A percentile compares a stretch with the other conserved stretches of the same genome.
Conservation (phyloP, 2,797 vertebrate species). For the Tokudaia tokunoshimensis region DNA sequence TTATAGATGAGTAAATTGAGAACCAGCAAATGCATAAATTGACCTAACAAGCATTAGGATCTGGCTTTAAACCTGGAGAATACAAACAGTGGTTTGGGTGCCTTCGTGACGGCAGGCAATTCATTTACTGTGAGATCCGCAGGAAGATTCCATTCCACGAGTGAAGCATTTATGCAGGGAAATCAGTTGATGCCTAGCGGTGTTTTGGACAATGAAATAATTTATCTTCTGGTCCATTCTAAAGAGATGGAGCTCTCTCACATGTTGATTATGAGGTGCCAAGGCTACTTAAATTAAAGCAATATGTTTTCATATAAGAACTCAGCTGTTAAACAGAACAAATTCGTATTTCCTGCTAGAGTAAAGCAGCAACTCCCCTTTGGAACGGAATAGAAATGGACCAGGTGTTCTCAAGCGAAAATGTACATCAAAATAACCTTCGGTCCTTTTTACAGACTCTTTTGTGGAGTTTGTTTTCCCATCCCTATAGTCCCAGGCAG, state of each 20-base stretch:
- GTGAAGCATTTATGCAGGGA: neutral
- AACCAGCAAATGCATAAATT: neutral
- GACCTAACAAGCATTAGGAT: neutral
- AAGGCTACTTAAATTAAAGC: constrained; percentile 49
- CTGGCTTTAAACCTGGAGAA: constrained; percentile 28
- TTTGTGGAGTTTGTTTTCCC: neutral
- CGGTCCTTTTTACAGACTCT: neutral
- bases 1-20: constrained; percentile 49
- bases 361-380: neutral
- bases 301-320: constrained; percentile 63
- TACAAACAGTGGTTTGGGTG: neutral
- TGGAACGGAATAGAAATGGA: constrained; percentile 11
- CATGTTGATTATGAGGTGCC: constrained; percentile 17
- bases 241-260: neutral
- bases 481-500: neutral
- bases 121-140: neutral
- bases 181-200: constrained; percentile 34
- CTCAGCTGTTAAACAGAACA: neutral
- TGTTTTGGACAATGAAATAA: constrained; percentile 57
- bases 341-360: constrained; percentile 39
- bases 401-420: neutral
- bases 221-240: constrained; percentile 33
- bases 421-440: neutral
- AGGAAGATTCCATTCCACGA: neutral
- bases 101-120: neutral